These are phyloP conservation scores for Columba guinea DNA, from an alignment of 2,797 vertebrate genomes.

Conservation along the genomic window DNA sequence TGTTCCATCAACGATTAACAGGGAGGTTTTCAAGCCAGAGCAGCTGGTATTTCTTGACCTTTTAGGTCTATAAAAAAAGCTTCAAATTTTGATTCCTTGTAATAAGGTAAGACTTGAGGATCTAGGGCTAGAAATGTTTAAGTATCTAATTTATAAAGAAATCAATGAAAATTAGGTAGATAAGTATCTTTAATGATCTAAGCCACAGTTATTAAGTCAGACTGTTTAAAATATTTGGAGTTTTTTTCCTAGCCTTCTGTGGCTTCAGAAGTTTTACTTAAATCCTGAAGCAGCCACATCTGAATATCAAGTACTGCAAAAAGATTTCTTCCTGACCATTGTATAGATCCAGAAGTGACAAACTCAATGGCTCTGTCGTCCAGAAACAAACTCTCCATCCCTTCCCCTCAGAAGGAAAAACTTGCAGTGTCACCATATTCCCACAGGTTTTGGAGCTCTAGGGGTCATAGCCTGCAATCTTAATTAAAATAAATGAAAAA, in stretches of 20 bases:
- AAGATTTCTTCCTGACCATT: not conserved
- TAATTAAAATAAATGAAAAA: not conserved
- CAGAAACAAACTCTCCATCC: not conserved
- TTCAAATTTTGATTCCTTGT: constrained; percentile 9
- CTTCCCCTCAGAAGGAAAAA: not conserved
- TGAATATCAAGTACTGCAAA: not conserved
- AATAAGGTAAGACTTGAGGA: not conserved
- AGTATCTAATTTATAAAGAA: constrained; percentile 4
- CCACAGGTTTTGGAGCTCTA: not conserved
- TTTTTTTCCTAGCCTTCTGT: not conserved
- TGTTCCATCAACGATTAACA: constrained; percentile 39
- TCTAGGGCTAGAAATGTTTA: not conserved
- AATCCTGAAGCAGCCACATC: not conserved
- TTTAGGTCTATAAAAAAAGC: not conserved
- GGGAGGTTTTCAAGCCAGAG: not conserved
- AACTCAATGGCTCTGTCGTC: not conserved
- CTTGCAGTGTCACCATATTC: not conserved
- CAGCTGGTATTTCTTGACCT: not conserved
- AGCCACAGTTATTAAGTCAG: not conserved
- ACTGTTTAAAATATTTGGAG: not conserved
- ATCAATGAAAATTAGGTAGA: not conserved
- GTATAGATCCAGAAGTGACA: not conserved
- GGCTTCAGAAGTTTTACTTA: not conserved
- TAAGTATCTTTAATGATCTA: not conserved
- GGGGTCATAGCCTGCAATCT: not conserved